Percentiles rank a stretch among this genome's conserved stretches.
These are phyloP conservation scores for Gallirallus australis DNA, from an alignment of 2,797 vertebrate species.

Conservation along the genomic window DNA sequence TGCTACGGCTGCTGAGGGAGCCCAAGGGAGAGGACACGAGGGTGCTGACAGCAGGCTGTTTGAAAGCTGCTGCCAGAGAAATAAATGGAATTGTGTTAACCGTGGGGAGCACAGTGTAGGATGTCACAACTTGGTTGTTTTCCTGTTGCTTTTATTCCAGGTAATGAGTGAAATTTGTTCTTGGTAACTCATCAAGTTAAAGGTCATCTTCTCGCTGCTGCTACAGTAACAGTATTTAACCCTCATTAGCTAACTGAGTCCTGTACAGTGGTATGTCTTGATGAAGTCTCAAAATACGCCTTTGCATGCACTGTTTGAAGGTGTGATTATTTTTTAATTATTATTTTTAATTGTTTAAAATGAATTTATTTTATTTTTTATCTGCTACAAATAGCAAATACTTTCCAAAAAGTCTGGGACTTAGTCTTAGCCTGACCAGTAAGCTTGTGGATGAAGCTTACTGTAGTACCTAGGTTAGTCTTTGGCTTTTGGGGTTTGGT, in stretches of 20 bases:
- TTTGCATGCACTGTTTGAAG: background rate
- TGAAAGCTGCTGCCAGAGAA: background rate
- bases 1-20: background rate
- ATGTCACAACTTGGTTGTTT: background rate
- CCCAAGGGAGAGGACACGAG: background rate
- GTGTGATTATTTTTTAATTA: background rate
- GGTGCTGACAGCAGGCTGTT: background rate
- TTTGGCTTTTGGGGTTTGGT: background rate
- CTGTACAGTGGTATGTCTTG: background rate
- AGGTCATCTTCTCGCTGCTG: background rate
- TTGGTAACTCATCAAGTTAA: background rate
- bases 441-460: background rate
- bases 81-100: background rate
- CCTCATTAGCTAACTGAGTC: background rate
- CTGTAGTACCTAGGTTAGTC: background rate
- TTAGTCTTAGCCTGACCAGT: background rate
- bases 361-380: no score
- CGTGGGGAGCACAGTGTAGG: background rate
- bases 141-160: background rate
- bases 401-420: background rate
- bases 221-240: background rate
- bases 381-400: background rate
- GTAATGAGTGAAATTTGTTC: background rate
- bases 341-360: background rate
- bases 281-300: background rate